A percentile compares a stretch with the other conserved stretches of the same genome.
These are phyloP conservation scores for Lamprologus callipterus DNA, from an alignment of 2,113 vertebrate species.

Conservation along the genomic window DNA sequence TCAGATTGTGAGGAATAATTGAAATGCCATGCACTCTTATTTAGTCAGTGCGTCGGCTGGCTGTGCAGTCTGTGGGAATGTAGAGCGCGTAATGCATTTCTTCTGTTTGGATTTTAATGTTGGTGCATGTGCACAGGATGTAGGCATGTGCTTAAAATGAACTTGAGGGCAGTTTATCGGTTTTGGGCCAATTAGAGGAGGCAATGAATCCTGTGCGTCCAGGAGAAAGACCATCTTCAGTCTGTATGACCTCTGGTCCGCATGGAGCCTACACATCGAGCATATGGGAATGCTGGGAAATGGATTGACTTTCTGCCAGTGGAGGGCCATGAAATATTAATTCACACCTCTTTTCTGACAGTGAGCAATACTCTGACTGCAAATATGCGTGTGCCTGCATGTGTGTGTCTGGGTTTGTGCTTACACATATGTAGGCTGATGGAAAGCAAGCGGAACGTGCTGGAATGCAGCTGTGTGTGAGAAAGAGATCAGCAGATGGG, in stretches of 20 bases:
- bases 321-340: conserved; percentile 60
- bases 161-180: neutral
- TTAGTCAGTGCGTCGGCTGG: neutral
- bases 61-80: neutral
- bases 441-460: neutral
- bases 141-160: neutral
- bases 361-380: conserved; percentile 28
- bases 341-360: conserved; percentile 38
- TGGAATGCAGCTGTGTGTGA: neutral
- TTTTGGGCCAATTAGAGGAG: neutral
- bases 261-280: neutral
- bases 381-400: neutral
- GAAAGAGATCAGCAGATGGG: neutral
- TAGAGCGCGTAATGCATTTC: neutral
- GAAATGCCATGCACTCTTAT: conserved; percentile 49
- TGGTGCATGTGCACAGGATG: neutral
- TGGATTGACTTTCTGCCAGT: conserved; percentile 17
- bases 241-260: conserved; percentile 18
- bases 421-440: neutral
- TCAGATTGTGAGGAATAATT: conserved; percentile 48
- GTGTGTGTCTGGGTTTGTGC: neutral
- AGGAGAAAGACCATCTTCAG: conserved; percentile 15
- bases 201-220: neutral
- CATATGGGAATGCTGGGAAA: conserved; percentile 41
- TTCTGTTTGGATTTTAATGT: neutral